phyloP scores from a whole-genome alignment of 2,113 vertebrate genomes.

The Psilopsiagon aurifrons region DNA sequence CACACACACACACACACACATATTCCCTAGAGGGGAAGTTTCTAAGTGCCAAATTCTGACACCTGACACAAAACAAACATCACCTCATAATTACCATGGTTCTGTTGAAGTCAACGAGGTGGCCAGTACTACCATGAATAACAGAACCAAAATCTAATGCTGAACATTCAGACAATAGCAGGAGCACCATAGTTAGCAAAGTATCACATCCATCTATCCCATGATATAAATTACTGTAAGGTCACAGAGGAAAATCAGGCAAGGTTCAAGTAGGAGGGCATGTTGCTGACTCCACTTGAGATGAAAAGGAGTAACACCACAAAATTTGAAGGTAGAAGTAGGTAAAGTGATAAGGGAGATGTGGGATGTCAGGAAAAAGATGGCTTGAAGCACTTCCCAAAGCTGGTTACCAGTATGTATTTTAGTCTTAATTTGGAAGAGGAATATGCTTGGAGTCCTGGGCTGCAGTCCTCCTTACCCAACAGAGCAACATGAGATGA shows the following conservation, averaged over 20 bases:
- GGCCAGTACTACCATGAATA: neutral
- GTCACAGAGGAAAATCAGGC: neutral
- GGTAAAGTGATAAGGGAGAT: neutral
- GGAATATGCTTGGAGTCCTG: neutral
- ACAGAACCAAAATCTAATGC: neutral
- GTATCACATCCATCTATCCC: fast-evolving
- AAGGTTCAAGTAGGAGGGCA: neutral
- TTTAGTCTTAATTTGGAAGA: neutral
- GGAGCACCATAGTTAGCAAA: neutral
- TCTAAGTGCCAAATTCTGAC: neutral
- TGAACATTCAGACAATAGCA: neutral
- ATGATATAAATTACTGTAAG: neutral
- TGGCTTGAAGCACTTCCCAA: neutral
- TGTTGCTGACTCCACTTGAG: neutral
- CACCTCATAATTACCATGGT: neutral
- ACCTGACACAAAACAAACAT: neutral
- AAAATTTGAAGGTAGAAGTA: neutral
- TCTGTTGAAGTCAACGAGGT: neutral
- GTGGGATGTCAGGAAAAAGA: neutral
- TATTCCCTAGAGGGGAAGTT: neutral
- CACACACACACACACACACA: fast-evolving
- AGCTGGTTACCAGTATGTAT: neutral
- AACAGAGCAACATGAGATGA: neutral
- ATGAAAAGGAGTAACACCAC: neutral
- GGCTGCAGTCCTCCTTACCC: neutral